Base-by-base conservation (phyloP, 2,888 invertebrate genomes). In the Ophion ellenae region DNA sequence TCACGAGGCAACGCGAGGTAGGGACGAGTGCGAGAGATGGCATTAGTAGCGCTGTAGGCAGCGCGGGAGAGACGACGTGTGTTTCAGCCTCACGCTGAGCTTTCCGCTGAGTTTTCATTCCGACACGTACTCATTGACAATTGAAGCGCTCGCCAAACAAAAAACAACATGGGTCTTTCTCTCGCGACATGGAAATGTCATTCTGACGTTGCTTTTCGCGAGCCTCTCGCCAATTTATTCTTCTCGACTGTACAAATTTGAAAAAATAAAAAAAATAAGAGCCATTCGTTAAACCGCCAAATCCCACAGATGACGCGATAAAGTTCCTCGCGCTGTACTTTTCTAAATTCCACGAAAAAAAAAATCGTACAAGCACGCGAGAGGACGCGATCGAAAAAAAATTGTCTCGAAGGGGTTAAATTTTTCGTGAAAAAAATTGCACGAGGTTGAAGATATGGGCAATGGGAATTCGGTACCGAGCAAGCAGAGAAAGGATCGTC, bases 181-280 rank as follows among this genome's bases (percentile, higher is more conserved):
- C 76, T 83, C 77, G 64, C 59, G 45, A 73, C 66, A 69, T 64
- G 63, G 45, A 87, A 84, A 84, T 80, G 87, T 86, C 86, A 87
- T 84, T 82, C 67, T 84, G 87, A 86, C 84, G 67, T 82, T 66
- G 82, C 64, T 67, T 83, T 70, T 80, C 81, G 76, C 81, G 71
- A 71, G 80, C 83, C 74, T 86, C 69, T 78, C 77, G 70, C 61
- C 66, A 74, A 81, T 81, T 83, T 66, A 32, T n/a, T 74, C 24
- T 73, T 59, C 74, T 66, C 53, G 53, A 73, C 45, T 77, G 40
- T 63, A 71, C 24, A 53, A 36, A 4, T 63, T 74, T 66, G n/a
- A 40, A 70, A 83, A 75, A 70, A 24, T 24, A 78, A 75, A 47
- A 20, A 78, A 64, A 78, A 81, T 24, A 85, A 83, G 76, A 63